Percentiles rank a stretch among this genome's conserved stretches.
These are phyloP conservation scores for Sylvilagus floridanus DNA, from an alignment of 2,797 vertebrate genomes.

Conservation along the genomic window DNA sequence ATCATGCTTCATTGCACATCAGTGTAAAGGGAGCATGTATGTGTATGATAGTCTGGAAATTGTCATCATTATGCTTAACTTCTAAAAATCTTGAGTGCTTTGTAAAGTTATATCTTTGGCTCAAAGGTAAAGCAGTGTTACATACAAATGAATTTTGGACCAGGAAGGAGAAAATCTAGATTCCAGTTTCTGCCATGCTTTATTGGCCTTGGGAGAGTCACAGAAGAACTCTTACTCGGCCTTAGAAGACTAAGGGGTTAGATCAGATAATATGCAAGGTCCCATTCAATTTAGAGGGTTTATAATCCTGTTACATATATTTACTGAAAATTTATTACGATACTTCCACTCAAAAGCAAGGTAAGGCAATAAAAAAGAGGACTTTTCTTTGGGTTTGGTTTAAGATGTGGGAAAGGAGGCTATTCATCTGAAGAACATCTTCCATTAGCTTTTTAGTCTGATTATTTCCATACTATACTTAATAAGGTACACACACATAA, in stretches of 20 bases:
- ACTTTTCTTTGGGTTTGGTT: background rate
- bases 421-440: slow-evolving; percentile 5
- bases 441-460: background rate
- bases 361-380: background rate
- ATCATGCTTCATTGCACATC: background rate
- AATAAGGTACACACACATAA: background rate
- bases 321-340: background rate
- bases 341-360: slow-evolving; percentile 29
- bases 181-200: background rate
- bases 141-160: slow-evolving; percentile 39
- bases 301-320: slow-evolving; percentile 8
- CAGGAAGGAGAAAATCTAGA: background rate
- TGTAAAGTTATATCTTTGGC: slow-evolving; percentile 39
- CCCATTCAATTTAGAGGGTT: background rate
- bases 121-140: slow-evolving; percentile 36
- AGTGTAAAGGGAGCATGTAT: background rate
- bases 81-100: slow-evolving; percentile 43
- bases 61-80: slow-evolving; percentile 36
- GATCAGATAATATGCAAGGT: background rate
- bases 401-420: background rate
- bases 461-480: slow-evolving; percentile 26
- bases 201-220: slow-evolving; percentile 4
- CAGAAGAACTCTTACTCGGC: background rate
- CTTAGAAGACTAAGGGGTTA: background rate
- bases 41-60: slow-evolving; percentile 47